Conservation (phyloP, 2,113 vertebrate genomes). For the Tupaia chinensis region DNA sequence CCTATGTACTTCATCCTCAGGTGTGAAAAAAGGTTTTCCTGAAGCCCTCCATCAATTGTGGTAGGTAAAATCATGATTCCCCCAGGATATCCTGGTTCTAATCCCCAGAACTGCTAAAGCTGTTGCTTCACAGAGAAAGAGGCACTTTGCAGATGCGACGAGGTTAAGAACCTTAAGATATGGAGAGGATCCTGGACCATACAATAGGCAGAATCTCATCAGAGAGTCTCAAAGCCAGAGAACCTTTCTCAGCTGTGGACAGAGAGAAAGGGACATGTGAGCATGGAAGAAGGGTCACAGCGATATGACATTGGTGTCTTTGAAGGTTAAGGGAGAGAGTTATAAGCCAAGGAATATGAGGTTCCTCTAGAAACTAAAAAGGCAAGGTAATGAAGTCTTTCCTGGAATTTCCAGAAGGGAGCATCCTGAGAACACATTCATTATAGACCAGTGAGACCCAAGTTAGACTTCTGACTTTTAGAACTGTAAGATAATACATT, state of each 20-base stretch:
- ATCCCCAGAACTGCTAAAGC: neutral
- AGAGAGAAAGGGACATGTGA: neutral
- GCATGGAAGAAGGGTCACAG: neutral
- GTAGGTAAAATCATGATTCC: neutral
- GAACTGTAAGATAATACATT: neutral
- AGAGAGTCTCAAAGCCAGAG: neutral
- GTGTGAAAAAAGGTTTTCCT: neutral
- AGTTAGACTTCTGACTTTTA: neutral
- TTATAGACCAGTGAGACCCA: neutral
- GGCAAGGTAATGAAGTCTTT: neutral
- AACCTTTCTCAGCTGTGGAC: neutral
- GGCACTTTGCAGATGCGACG: neutral
- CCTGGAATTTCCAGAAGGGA: neutral
- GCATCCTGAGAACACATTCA: neutral
- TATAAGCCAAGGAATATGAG: neutral
- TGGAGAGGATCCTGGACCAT: too few relatives aligned
- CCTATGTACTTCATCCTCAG: accelerated
- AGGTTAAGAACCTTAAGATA: neutral
- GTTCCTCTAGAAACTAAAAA: too few relatives aligned
- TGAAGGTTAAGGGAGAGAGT: neutral
- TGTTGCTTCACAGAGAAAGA: neutral
- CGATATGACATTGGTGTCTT: neutral
- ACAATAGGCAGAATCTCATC: neutral
- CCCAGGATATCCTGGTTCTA: neutral
- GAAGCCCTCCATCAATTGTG: neutral